These are phyloP conservation scores for Laticauda laticaudata DNA, from an alignment of 2,113 vertebrate genomes.

Conservation along the genomic window DNA sequence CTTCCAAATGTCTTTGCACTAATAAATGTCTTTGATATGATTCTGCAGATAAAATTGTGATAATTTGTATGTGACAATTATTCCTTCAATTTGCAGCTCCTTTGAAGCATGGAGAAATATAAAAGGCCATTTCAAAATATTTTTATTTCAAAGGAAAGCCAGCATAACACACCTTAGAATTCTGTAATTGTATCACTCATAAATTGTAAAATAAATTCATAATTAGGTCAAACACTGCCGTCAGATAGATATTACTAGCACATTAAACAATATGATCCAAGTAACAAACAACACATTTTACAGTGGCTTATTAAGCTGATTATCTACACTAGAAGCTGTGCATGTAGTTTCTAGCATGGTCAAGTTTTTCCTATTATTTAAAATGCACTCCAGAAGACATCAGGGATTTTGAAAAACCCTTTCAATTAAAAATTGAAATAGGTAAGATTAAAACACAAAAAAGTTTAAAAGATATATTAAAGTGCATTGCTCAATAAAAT, in stretches of 20 bases:
- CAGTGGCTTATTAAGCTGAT: not conserved
- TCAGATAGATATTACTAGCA: not conserved
- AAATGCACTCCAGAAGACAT: not conserved
- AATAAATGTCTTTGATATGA: not conserved
- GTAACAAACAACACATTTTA: not conserved
- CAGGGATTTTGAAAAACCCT: not conserved
- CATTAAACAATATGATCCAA: not conserved
- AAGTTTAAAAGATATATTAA: not conserved
- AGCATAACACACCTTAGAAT: not conserved
- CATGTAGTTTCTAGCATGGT: not conserved
- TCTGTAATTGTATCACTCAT: not conserved
- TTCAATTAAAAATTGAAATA: not conserved
- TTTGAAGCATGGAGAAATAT: not conserved
- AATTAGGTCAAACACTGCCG: not conserved
- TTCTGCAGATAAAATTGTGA: not conserved
- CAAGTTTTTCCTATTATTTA: not conserved
- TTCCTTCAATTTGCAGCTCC: not conserved
- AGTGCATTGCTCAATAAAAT: not conserved
- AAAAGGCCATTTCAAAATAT: not conserved
- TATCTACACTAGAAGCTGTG: not conserved
- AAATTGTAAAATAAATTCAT: not conserved
- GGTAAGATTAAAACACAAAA: not conserved
- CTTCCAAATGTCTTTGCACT: not conserved
- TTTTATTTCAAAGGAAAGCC: not conserved
- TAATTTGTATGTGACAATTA: not conserved